phyloP scores from a whole-genome alignment of 2,888 invertebrate species.

The Eudasyphora cyanicolor region DNA sequence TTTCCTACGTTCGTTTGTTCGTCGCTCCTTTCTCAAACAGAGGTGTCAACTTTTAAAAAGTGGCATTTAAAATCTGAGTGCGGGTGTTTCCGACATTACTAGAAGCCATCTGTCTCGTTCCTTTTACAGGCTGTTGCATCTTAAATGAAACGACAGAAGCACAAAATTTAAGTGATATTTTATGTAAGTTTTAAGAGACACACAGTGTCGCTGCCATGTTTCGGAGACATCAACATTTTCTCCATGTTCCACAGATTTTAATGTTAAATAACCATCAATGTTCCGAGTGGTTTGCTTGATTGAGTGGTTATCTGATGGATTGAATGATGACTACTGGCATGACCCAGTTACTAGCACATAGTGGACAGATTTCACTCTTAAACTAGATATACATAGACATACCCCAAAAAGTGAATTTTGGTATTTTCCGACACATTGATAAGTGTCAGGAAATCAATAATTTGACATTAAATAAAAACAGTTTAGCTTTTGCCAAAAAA shows the following conservation, averaged over 20 bases:
- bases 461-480: conserved; percentile 38
- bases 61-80: neutral
- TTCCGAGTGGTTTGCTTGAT: conserved; percentile 42
- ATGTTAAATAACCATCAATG: conserved; percentile 51
- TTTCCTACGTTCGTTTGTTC: too few relatives aligned
- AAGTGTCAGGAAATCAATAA: conserved; percentile 63
- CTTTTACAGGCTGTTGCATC: neutral
- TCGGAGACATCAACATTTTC: neutral
- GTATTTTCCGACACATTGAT: conserved; percentile 47
- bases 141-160: neutral
- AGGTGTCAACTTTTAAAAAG: neutral
- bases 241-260: conserved; percentile 38
- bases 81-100: neutral
- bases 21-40: too few relatives aligned
- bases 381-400: conserved; percentile 11
- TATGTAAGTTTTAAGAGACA: neutral
- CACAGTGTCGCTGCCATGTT: neutral
- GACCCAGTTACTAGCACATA: too few relatives aligned
- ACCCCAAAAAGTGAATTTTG: conserved; percentile 56
- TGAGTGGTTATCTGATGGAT: conserved; percentile 31
- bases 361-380: neutral
- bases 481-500: neutral
- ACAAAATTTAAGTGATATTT: neutral
- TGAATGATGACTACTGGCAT: neutral
- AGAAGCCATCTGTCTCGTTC: neutral